Evolutionary conservation across 2,888 invertebrate species (phyloP).

Genomic region (Gymnoscelis rufifasciata): DNA sequence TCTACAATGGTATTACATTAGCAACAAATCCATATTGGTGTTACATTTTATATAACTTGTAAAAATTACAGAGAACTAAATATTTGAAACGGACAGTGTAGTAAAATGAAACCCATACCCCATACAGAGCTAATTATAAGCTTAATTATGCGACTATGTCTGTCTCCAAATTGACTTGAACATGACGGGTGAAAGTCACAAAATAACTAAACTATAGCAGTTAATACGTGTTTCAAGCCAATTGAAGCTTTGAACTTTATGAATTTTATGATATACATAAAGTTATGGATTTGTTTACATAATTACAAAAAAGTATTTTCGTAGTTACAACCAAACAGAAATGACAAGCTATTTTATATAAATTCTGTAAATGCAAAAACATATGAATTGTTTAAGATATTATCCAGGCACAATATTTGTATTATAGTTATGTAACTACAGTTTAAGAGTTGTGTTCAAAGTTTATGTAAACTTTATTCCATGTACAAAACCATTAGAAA

Average conservation of each 20-base stretch:
- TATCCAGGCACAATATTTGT: conserved; percentile 12
- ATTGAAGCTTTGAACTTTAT: too few relatives aligned
- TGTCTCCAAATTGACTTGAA: conserved; percentile 8
- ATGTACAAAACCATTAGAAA: conserved; percentile 1
- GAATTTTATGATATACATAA: too few relatives aligned
- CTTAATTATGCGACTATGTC: conserved; percentile 6
- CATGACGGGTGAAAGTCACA: neutral
- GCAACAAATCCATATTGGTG: neutral
- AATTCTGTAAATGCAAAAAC: conserved; percentile 1
- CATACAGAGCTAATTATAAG: conserved; percentile 17
- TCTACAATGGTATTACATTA: conserved; percentile 10
- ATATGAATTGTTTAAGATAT: conserved; percentile 5
- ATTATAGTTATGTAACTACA: neutral
- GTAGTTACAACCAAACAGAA: neutral
- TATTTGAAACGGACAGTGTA: neutral
- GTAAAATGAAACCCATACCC: conserved; percentile 13
- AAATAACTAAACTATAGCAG: too few relatives aligned
- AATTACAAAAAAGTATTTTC: too few relatives aligned
- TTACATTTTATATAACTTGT: too few relatives aligned
- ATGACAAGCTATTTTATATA: neutral
- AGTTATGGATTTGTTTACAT: too few relatives aligned
- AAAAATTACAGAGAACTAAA: neutral
- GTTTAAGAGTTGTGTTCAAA: too few relatives aligned
- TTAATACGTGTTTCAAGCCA: too few relatives aligned
- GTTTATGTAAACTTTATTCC: neutral